A percentile compares a stretch with the other conserved stretches of the same genome.
phyloP scores from a whole-genome alignment of 2,113 vertebrate genomes.

The Pluvialis apricaria region DNA sequence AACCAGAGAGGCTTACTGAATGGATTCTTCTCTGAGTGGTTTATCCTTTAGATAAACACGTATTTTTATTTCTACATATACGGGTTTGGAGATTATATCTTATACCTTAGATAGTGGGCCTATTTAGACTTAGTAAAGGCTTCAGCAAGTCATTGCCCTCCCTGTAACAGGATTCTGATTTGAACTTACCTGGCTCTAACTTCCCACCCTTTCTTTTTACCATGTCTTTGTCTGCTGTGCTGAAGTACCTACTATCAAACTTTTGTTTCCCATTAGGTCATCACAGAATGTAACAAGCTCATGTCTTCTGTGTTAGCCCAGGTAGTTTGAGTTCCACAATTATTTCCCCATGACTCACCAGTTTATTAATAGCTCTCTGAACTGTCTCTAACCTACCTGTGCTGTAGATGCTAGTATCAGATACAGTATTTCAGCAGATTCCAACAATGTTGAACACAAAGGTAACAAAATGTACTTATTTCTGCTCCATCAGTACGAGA shows the following conservation, averaged over 20 bases:
- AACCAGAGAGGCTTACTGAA: neutral
- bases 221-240: neutral
- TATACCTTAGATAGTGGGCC: neutral
- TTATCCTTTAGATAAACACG: neutral
- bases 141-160: neutral
- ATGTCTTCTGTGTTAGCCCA: neutral
- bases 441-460: neutral
- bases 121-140: neutral
- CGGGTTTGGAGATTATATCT: neutral
- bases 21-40: neutral
- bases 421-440: neutral
- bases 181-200: neutral
- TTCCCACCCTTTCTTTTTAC: neutral
- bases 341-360: neutral
- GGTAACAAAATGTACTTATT: neutral
- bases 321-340: neutral
- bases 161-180: neutral
- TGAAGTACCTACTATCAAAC: neutral
- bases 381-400: neutral
- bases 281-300: neutral
- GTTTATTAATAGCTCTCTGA: neutral
- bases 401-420: neutral
- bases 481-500: neutral
- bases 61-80: neutral
- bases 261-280: neutral